Evolutionary conservation across 2,113 vertebrate genomes (phyloP), one percentile per base, ranked within the genome.

Genomic region (Tetrao urogallus): DNA sequence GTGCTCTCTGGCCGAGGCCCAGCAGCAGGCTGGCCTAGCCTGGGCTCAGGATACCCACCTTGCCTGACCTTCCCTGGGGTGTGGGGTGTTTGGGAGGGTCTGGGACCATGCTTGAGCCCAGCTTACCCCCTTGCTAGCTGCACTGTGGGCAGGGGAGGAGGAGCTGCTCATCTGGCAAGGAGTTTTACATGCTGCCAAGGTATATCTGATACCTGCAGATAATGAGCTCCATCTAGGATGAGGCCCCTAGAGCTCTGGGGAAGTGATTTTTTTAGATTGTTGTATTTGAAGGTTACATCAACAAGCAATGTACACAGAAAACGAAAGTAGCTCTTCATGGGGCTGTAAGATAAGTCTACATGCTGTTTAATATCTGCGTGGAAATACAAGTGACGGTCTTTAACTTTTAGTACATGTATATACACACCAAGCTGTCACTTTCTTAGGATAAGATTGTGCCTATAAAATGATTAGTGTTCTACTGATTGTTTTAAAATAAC

Each of bases 401-500:
- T 91, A 82, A 89, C 88, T 54, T 74, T 66, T 73, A 67, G 76
- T 66, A 82, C 15, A 34, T 92, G 71, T 77, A 64, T 70, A 90
- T 69, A 58, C 90, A 74, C 93, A 93, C 93, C 81, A 93, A 98
- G 88, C 80, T 96, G 91, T 95, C 97, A 96, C 95, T 96, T 97
- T 97, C 95, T 97, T 97, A 94, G 97, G 97, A 79, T 97, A 95
- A 97, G 97, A 97, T 97, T 97, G 94, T 94, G 97, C 97, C 97
- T 98, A 95, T 98, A 97, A 98, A 98, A 97, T 98, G 97, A 98
- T 98, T 98, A 98, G 97, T 96, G 97, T 97, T 98, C 97, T 91
- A 97, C 94, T 97, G 98, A 98, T 98, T 98, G 98, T 98, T 98
- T 98, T 98, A 98, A 98, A 98, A 98, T 98, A 98, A 98, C 97